phyloP scores from a whole-genome alignment of 2,888 invertebrate genomes.

The Patella depressa region DNA sequence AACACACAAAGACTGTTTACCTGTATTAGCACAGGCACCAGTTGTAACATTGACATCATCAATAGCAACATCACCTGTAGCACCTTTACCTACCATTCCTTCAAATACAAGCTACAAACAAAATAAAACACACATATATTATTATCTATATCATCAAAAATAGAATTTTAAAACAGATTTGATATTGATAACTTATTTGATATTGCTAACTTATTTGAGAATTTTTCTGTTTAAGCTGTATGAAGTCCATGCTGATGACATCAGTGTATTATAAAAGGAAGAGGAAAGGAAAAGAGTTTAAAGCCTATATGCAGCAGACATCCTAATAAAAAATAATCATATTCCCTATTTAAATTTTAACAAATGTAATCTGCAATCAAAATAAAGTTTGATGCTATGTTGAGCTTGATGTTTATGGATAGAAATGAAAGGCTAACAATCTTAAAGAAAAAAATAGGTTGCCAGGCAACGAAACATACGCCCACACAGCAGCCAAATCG shows the following conservation, averaged over 20 bases:
- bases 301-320: too few relatives aligned
- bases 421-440: neutral
- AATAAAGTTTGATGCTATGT: neutral
- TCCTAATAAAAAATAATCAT: too few relatives aligned
- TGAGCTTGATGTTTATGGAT: slow-evolving; percentile 15
- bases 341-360: too few relatives aligned
- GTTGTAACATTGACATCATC: slow-evolving; percentile 58
- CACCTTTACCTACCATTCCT: slow-evolving; percentile 55
- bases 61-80: slow-evolving; percentile 63
- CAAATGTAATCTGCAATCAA: slow-evolving; percentile 9
- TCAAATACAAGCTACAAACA: slow-evolving; percentile 61
- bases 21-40: slow-evolving; percentile 49
- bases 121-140: slow-evolving; percentile 15
- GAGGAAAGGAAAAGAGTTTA: too few relatives aligned
- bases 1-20: slow-evolving; percentile 29
- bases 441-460: too few relatives aligned
- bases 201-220: too few relatives aligned
- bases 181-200: too few relatives aligned
- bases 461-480: too few relatives aligned
- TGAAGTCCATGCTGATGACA: too few relatives aligned
- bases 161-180: neutral
- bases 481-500: too few relatives aligned
- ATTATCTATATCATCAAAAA: neutral
- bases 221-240: too few relatives aligned
- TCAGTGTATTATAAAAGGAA: too few relatives aligned